Conservation (phyloP, 1,140 invertebrate genomes). For the Temnothorax longispinosus region DNA sequence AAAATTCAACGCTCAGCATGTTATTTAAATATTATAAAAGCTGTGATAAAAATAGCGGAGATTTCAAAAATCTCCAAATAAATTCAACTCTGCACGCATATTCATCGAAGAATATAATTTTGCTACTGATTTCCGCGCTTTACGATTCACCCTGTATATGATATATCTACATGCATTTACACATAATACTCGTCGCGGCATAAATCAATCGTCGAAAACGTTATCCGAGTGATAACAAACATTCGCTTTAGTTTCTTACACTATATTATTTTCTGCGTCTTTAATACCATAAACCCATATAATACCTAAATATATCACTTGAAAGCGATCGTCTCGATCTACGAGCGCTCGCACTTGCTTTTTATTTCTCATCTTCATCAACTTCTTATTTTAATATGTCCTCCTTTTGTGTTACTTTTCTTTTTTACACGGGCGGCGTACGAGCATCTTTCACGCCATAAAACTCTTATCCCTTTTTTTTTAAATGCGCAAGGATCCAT, state of each 20-base stretch:
- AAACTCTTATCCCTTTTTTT: background rate
- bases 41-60: background rate
- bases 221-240: constrained; percentile 51
- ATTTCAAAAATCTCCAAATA: background rate
- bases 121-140: constrained; percentile 16
- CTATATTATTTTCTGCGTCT: constrained; percentile 40
- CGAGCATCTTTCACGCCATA: constrained; percentile 59
- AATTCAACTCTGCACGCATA: background rate
- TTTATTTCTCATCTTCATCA: constrained; percentile 46
- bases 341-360: constrained; percentile 74
- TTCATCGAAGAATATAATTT: constrained; percentile 32
- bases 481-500: constrained; percentile 37
- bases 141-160: constrained; percentile 49
- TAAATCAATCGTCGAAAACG: constrained; percentile 48
- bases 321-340: constrained; percentile 79
- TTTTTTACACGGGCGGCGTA: constrained; percentile 17
- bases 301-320: constrained; percentile 81
- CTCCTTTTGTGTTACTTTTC: constrained; percentile 14
- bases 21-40: constrained; percentile 1
- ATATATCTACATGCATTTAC: constrained; percentile 59
- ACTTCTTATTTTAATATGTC: constrained; percentile 32
- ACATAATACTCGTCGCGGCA: constrained; percentile 40
- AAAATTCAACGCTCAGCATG: background rate
- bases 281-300: constrained; percentile 63
- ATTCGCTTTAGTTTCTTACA: constrained; percentile 38